Base-by-base conservation (phyloP, 2,113 vertebrate species). In the Nanorana parkeri region DNA sequence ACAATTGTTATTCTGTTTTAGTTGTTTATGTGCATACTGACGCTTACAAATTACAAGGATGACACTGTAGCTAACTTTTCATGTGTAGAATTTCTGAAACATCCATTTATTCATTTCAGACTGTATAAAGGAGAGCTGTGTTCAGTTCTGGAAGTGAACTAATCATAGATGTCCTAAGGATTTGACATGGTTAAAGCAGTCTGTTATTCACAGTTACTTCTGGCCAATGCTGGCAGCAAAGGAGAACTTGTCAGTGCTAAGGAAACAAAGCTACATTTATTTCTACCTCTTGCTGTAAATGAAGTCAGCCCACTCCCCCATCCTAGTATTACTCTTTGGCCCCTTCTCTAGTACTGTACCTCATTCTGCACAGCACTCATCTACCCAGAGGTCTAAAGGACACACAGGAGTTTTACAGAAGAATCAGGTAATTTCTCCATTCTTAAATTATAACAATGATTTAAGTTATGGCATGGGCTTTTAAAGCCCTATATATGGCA, bases 221-320 rank as follows among this genome's bases (percentile, higher is more conserved):
- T 74, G 69, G 58, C 68, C 79, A 73, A 65, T 17, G 23, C 60
- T 73, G 79, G 69, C 78, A 63, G 60, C 23, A 64, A 73, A 20
- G 41, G 20, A 73, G 68, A 71, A 74, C 41, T 74, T 81, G 69
- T 74, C 69, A 73, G 60, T 66, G 6, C 79, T 36, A 65, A 51
- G 24, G 68, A 81, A 81, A 81, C 79, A 81, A 81, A 81, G 79
- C 60, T 66, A 63, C 69, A 74, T 81, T 81, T 74, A 66, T 81
- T 28, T 28, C 13, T 55, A 28, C 11, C 13, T 55, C 51, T 17
- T 16, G 16, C 56, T 72, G 47, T 54, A 20, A 23, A 26, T 32
- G 20, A 58, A 58, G 24, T 55, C 47, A 66, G 23, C 61, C 51
- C 24, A 72, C 68, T 56, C 79, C 47, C 26, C 79, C 21, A 36